phyloP scores from a whole-genome alignment of 2,797 vertebrate species.

The Acanthornis magna region DNA sequence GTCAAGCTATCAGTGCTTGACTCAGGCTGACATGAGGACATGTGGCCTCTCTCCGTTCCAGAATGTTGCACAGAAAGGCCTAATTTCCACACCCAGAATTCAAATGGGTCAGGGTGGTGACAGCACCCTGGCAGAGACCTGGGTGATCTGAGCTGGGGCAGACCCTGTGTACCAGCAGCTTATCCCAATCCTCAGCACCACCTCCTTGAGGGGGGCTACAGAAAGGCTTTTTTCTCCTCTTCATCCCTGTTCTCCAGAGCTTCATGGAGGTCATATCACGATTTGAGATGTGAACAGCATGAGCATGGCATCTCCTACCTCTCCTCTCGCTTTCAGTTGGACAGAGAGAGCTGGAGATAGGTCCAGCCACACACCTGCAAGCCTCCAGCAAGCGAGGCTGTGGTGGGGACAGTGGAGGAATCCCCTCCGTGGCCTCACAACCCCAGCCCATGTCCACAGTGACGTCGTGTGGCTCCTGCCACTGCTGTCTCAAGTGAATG shows the following conservation, averaged over 20 bases:
- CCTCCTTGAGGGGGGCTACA: neutral
- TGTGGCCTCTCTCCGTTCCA: neutral
- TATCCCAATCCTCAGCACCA: neutral
- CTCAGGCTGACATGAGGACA: neutral
- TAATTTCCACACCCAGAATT: neutral
- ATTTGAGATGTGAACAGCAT: neutral
- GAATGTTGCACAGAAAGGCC: neutral
- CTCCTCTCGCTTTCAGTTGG: accelerated
- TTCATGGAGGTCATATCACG: neutral
- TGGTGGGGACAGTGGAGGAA: neutral
- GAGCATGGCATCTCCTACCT: neutral
- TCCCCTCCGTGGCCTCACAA: neutral
- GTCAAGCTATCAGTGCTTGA: neutral
- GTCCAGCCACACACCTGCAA: accelerated
- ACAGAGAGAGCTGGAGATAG: neutral
- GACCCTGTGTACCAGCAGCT: neutral
- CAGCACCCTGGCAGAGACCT: neutral
- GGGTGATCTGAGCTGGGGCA: neutral
- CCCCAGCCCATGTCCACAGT: accelerated
- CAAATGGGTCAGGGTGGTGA: accelerated
- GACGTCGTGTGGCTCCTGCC: neutral
- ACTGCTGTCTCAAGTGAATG: neutral
- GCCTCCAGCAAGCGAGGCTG: neutral
- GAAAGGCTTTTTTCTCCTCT: neutral
- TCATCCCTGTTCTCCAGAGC: neutral